Base-by-base conservation (phyloP, 2,888 invertebrate genomes). In the Orthosia incerta region DNA sequence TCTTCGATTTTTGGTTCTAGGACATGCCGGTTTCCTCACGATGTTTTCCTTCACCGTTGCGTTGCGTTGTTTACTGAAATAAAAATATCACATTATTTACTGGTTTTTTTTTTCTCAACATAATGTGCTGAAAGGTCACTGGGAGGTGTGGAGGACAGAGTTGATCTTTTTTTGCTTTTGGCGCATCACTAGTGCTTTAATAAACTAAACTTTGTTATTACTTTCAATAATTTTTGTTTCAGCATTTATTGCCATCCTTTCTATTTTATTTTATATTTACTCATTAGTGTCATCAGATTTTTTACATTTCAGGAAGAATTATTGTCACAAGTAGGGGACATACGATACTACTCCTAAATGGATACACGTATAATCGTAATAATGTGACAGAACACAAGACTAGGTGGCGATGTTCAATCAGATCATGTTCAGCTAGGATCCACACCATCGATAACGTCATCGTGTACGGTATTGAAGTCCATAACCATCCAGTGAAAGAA, bases 361-460 rank as follows among this genome's bases (percentile, higher is more conserved):
- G 87, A 2, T 89, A 85, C 51, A 82, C 84, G 0, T 92, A 76
- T 55, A 79, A 74, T 16, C 85, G 85, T 53, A 89, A 91, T 71
- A 80, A 26, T 46, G 85, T 82, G 0, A 80, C 87, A 0, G 62
- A 82, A 50, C 18, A 57, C 0, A 92, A 92, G 39, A 86, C 80
- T 12, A 86, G 91, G 55, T 92, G 92, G 91, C 86, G 91, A 15
- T 92, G 92, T 61, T 76, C 87, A 0, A 71, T 71, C 0, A 74
- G 92, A 20, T 62, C 71, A 0, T 92, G 92, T 57, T 88, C 91
- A 0, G 89, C 91, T 3, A 87, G 89, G 46, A 74, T 91, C 0
- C 92, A 92, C 70, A 92, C 91, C 0, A 45, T 88, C 4, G 82
- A 84, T 15, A 70, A 69, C 18, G n/a, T 65, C 5, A 57, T 86